Evolutionary conservation across 2,888 invertebrate genomes (phyloP), one percentile per base, ranked within the genome.

Genomic region (Drosophila parthenogenetica): DNA sequence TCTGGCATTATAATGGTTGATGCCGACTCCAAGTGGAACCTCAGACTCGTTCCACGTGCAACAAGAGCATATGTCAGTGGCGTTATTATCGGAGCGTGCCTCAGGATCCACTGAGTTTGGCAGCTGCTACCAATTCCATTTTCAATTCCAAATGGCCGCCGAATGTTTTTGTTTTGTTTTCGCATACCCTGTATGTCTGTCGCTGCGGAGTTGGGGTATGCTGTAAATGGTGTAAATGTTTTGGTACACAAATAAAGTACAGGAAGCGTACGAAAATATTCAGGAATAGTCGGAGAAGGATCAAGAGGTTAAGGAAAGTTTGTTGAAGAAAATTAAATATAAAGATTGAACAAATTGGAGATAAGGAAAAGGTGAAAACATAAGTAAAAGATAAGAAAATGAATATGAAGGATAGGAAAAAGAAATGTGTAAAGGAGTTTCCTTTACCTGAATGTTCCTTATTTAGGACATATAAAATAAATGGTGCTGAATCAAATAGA

Each of bases 61-160:
- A 35, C 53, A 51, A 57, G 29, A 29, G 60, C 73, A 79, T 70
- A 80, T 80, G 81, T 50, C 58, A 42, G 60, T 43, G 37, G 68
- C 42, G 60, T 79, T 79, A 65, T 70, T 65, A 66, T 65, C 57
- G 66, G 57, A 65, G 71, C 66, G 66, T 79, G 77, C 76, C 63
- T 62, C 48, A 57, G 62, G 43, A 55, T 53, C 42, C 63, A 10
- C 14, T 49, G 62, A 48, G 13, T 25, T 25, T 46, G 60, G 73
- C 79, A 79, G 79, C 60, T 79, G 79, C 73, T 45, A 58, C 42
- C 73, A 50, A 68, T 70, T 63, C 35, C 73, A 50, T 65, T 70
- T 63, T 29, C 73, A 50, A 68, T 70, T 63, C 54, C 60, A 55
- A 61, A 57, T 70, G 75, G 50, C 57, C 40, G 48, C 39, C 57